phyloP scores from a whole-genome alignment of 1,140 invertebrate genomes.

The Drosophila triauraria region DNA sequence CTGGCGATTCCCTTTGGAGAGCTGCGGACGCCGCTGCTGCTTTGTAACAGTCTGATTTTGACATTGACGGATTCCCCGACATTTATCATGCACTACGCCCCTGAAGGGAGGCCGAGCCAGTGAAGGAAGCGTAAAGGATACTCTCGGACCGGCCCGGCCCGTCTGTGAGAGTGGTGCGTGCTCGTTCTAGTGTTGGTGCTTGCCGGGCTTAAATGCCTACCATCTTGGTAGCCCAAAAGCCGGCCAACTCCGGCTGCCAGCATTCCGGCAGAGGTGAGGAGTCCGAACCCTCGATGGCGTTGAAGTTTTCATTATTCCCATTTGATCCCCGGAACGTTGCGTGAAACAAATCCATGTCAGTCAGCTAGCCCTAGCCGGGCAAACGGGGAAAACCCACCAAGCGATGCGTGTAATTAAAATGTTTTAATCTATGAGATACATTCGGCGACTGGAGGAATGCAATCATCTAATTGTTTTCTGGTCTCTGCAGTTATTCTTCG shows the following conservation, averaged over 20 bases:
- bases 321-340: constrained; percentile 63
- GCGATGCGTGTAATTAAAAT: constrained; percentile 60
- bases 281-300: constrained; percentile 43
- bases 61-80: constrained; percentile 75
- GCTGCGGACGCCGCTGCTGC: constrained; percentile 53
- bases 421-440: constrained; percentile 54
- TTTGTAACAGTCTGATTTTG: constrained; percentile 83
- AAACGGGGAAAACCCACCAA: constrained; percentile 18
- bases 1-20: constrained; percentile 32
- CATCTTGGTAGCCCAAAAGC: constrained; percentile 46
- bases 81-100: constrained; percentile 74
- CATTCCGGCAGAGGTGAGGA: constrained; percentile 60
- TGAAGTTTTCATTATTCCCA: constrained; percentile 62
- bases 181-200: constrained; percentile 17
- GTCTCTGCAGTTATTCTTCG: constrained; percentile 12
- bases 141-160: constrained; percentile 36
- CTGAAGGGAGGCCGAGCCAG: constrained; percentile 50
- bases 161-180: constrained; percentile 26
- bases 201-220: constrained; percentile 52
- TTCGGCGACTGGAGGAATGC: constrained; percentile 22
- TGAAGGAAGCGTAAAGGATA: constrained; percentile 60
- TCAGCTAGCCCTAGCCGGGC: constrained; percentile 8
- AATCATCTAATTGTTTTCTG: constrained; percentile 42
- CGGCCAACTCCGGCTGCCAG: constrained; percentile 45
- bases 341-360: constrained; percentile 52